Conservation (phyloP, 2,888 invertebrate genomes). For the Tridacna crocea region DNA sequence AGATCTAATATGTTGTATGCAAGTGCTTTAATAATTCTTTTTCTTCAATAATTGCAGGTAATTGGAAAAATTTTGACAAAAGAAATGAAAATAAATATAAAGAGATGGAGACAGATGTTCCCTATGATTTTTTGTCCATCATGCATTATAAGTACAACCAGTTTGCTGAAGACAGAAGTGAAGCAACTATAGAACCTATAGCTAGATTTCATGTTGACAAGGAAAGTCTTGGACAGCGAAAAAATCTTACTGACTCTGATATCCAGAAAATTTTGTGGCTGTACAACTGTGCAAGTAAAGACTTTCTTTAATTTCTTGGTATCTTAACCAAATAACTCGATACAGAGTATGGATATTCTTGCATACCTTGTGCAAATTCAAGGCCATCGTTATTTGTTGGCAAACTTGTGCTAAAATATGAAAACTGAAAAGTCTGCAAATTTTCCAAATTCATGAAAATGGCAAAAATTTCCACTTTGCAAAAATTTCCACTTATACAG, state of each 20-base stretch:
- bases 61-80: neutral
- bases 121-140: conserved; percentile 47
- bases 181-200: conserved; percentile 37
- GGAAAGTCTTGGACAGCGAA: conserved; percentile 85
- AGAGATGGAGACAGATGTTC: conserved; percentile 12
- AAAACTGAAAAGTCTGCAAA: no score
- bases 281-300: conserved; percentile 77
- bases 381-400: no score
- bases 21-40: no score
- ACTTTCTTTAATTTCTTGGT: no score
- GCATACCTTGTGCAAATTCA: no score
- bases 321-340: no score
- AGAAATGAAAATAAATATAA: neutral
- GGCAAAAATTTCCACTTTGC: no score
- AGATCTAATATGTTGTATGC: no score
- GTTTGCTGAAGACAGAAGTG: conserved; percentile 22
- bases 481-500: no score
- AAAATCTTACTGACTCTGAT: conserved; percentile 83
- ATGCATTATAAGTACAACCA: conserved; percentile 55
- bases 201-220: conserved; percentile 27
- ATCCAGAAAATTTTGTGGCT: conserved; percentile 83
- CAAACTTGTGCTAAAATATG: no score
- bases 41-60: neutral
- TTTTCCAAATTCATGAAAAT: no score
- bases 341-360: no score